A percentile compares a stretch with the other conserved stretches of the same genome.
These are phyloP conservation scores for Epizoanthus ramosus DNA, from an alignment of 92 coral and sea anemone species.

Conservation along the genomic window DNA sequence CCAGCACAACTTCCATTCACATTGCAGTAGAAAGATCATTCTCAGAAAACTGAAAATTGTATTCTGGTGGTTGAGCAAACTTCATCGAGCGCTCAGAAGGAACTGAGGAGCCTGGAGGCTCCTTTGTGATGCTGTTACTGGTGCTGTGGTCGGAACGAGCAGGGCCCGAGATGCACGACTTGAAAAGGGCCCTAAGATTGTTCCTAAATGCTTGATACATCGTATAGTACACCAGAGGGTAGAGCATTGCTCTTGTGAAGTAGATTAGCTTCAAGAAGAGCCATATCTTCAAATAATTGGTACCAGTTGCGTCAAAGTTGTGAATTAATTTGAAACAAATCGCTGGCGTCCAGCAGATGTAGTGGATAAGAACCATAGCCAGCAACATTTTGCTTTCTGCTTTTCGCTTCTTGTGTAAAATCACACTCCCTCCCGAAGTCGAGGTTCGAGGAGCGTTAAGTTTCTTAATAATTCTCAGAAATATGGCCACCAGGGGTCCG, in stretches of 20 bases:
- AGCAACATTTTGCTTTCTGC: conserved; percentile 59
- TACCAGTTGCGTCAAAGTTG: conserved; percentile 41
- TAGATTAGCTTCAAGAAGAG: conserved; percentile 72
- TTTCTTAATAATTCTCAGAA: conserved; percentile 61
- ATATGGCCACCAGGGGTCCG: conserved; percentile 43
- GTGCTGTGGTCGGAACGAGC: conserved; percentile 16
- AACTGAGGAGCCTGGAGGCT: conserved; percentile 7
- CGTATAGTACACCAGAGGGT: conserved; percentile 66
- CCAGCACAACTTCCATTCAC: background rate
- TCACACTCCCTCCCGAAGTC: conserved; percentile 89
- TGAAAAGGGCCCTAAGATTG: conserved; percentile 57
- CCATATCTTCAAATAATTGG: conserved; percentile 63
- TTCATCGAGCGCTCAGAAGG: conserved; percentile 26
- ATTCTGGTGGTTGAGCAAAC: conserved; percentile 15
- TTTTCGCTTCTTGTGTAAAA: conserved; percentile 74
- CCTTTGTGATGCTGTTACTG: background rate
- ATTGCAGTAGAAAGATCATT: conserved; percentile 20
- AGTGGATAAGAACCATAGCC: conserved; percentile 57
- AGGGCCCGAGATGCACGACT: conserved; percentile 35
- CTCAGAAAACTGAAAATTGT: conserved; percentile 14
- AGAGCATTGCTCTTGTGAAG: conserved; percentile 60
- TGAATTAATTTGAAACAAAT: conserved; percentile 54
- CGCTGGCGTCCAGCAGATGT: conserved; percentile 76
- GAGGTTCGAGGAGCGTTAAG: conserved; percentile 67
- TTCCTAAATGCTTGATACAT: conserved; percentile 65